Percentiles rank a stretch among this genome's conserved stretches.
phyloP scores from a whole-genome alignment of 1,140 invertebrate genomes.

The Mercenaria mercenaria region DNA sequence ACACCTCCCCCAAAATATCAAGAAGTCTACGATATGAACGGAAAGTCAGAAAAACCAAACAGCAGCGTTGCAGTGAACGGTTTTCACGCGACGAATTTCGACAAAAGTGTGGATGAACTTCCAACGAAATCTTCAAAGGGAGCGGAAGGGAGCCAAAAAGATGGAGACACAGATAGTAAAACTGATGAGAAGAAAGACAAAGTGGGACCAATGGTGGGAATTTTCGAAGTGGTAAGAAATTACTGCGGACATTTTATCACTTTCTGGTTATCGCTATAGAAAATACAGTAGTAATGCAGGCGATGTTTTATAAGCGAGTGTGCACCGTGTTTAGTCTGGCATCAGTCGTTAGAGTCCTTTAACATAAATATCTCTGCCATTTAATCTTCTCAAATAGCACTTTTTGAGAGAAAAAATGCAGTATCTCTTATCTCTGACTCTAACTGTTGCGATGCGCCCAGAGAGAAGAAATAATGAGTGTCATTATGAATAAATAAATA shows the following conservation, averaged over 20 bases:
- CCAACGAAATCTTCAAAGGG: background rate
- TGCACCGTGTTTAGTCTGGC: background rate
- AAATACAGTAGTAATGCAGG: background rate
- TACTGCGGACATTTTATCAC: no score
- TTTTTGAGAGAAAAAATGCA: no score
- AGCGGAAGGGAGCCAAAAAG: background rate
- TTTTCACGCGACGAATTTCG: background rate
- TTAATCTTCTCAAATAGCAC: no score
- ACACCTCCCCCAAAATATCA: background rate
- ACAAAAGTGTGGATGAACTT: no score
- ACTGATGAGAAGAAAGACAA: constrained; percentile 33
- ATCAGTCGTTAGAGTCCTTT: no score
- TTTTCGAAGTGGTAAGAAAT: constrained; percentile 55
- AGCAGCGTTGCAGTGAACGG: background rate
- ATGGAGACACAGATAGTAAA: background rate
- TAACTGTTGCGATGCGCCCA: no score
- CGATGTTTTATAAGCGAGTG: background rate
- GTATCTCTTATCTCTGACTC: no score
- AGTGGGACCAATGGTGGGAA: constrained; percentile 27
- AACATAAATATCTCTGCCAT: no score
- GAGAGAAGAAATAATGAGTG: no score
- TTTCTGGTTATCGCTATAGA: no score
- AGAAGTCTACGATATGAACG: background rate
- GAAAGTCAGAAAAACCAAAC: background rate
- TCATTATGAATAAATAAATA: no score